phyloP scores from a whole-genome alignment of 2,888 invertebrate genomes.

The Microplitis deprimator region DNA sequence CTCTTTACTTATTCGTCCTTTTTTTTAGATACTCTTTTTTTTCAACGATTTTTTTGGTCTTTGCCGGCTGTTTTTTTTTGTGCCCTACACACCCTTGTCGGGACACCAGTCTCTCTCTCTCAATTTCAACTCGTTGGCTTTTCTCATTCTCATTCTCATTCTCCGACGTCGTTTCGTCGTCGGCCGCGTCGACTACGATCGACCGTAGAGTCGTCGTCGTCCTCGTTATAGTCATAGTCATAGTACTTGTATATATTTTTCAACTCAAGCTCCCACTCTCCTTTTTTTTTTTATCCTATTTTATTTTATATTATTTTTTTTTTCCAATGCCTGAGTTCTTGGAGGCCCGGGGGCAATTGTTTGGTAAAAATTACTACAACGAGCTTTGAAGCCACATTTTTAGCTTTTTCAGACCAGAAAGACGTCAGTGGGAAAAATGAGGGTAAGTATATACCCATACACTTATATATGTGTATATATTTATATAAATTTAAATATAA shows the following conservation, averaged over 20 bases:
- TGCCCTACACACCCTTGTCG: too few species aligned
- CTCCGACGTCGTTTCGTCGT: conserved; percentile 23
- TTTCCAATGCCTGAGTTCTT: conserved; percentile 21
- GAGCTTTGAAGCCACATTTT: conserved; percentile 39
- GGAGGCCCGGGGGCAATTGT: conserved; percentile 40
- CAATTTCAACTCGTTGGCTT: background rate
- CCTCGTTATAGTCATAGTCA: conserved; percentile 5
- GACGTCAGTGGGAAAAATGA: background rate
- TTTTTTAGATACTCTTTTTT: conserved; percentile 11
- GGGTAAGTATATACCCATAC: background rate
- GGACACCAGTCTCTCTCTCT: too few species aligned
- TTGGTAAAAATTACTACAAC: conserved; percentile 41
- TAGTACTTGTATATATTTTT: conserved; percentile 17
- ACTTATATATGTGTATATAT: conserved; percentile 6
- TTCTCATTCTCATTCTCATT: conserved; percentile 38
- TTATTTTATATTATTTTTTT: conserved; percentile 33
- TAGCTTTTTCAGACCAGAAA: conserved; percentile 15
- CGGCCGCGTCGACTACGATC: conserved; percentile 30
- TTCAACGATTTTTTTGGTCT: too few species aligned
- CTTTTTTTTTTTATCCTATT: background rate
- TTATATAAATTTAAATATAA: background rate
- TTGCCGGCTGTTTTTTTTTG: too few species aligned
- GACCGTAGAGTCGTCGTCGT: conserved; percentile 28
- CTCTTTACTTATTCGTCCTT: background rate
- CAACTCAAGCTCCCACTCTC: too few species aligned